These are phyloP conservation scores for Drosophila histrio DNA, from an alignment of 2,888 invertebrate species.

Conservation along the genomic window DNA sequence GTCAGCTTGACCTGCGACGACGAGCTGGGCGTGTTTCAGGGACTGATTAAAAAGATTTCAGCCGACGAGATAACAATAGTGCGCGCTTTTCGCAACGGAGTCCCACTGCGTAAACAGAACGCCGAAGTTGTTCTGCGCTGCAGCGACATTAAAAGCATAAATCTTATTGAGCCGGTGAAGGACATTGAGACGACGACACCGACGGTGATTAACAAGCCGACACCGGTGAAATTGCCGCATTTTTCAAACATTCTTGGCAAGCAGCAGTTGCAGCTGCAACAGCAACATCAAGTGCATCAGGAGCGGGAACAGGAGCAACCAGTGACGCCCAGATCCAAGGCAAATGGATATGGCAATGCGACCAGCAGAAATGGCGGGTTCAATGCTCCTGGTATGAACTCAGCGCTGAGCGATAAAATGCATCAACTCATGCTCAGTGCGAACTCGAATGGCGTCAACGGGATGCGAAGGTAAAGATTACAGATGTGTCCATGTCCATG, in stretches of 20 bases:
- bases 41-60: slow-evolving; percentile 90
- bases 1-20: slow-evolving; percentile 93
- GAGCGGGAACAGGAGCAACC: slow-evolving; percentile 48
- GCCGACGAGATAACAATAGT: slow-evolving; percentile 89
- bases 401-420: slow-evolving; percentile 79
- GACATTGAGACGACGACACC: slow-evolving; percentile 76
- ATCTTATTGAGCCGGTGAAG: slow-evolving; percentile 89
- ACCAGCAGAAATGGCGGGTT: slow-evolving; percentile 20
- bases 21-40: slow-evolving; percentile 91
- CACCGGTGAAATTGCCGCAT: slow-evolving; percentile 83
- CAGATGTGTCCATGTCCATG: background rate
- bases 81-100: slow-evolving; percentile 93
- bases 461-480: slow-evolving; percentile 41
- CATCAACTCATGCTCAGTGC: slow-evolving; percentile 80
- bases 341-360: slow-evolving; percentile 38
- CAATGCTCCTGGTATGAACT: slow-evolving; percentile 41
- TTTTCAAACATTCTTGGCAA: slow-evolving; percentile 76
- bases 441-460: slow-evolving; percentile 66
- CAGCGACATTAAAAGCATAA: slow-evolving; percentile 89
- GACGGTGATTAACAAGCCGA: slow-evolving; percentile 83
- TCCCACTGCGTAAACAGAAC: slow-evolving; percentile 85
- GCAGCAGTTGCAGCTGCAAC: slow-evolving; percentile 57
- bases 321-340: slow-evolving; percentile 30
- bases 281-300: slow-evolving; percentile 33
- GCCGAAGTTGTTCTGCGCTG: slow-evolving; percentile 85